These are phyloP conservation scores for Phyllotis vaccarum DNA, from an alignment of 2,797 vertebrate species.

Conservation along the genomic window DNA sequence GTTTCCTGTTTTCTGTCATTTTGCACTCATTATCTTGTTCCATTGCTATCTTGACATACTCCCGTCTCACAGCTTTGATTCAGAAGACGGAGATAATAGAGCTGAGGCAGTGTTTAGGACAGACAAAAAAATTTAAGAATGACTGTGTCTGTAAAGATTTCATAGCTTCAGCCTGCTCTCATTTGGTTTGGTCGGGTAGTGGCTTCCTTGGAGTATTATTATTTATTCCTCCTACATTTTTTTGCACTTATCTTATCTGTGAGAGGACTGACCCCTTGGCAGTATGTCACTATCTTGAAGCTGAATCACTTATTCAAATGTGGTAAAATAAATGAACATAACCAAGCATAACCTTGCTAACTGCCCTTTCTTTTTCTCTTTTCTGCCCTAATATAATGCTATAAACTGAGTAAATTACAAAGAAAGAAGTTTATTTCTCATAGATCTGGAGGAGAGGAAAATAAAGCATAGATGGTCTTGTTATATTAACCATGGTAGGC, in stretches of 20 bases:
- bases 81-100: conserved; percentile 73
- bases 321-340: background rate
- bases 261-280: background rate
- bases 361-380: background rate
- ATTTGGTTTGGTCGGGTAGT: background rate
- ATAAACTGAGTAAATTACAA: background rate
- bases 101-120: conserved; percentile 50
- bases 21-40: conserved; percentile 82
- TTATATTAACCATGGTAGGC: accelerated
- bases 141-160: background rate
- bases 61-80: conserved; percentile 72
- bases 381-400: background rate
- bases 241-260: background rate
- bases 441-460: background rate
- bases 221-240: background rate
- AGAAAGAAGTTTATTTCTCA: background rate
- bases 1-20: conserved; percentile 79
- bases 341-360: background rate
- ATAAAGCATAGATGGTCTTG: background rate
- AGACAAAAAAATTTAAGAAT: conserved; percentile 63
- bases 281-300: background rate
- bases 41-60: conserved; percentile 80
- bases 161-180: background rate
- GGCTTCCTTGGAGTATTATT: background rate
- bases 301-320: background rate